Evolutionary conservation across 2,888 invertebrate species (phyloP).

Genomic region (Nemotelus nigrinus): DNA sequence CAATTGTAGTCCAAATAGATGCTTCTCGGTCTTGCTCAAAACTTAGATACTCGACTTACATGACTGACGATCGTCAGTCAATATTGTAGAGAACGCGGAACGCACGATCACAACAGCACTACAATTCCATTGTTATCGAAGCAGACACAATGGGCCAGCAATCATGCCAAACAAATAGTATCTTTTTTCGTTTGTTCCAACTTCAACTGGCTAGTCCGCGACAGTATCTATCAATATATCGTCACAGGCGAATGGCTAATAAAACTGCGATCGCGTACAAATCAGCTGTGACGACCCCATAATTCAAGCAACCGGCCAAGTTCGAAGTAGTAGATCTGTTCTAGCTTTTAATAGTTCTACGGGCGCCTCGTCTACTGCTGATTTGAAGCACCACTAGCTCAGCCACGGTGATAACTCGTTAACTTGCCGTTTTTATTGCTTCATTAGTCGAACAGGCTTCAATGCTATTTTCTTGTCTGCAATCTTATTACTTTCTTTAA

Average conservation of each 20-base stretch:
- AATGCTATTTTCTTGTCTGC: neutral
- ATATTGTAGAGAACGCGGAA: neutral
- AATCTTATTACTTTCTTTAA: conserved; percentile 14
- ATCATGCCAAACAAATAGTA: neutral
- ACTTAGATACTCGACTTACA: neutral
- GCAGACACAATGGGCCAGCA: neutral
- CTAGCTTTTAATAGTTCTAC: neutral
- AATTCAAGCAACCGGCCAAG: neutral
- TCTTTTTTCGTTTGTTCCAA: neutral
- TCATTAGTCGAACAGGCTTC: neutral
- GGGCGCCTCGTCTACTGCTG: neutral
- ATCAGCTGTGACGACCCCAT: conserved; percentile 8
- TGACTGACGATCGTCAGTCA: no score
- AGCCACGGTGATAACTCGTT: neutral
- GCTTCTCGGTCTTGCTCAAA: neutral
- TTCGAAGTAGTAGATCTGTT: neutral
- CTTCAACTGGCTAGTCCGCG: neutral
- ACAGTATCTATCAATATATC: neutral
- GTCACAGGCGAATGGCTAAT: conserved; percentile 16
- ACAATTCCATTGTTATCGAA: conserved; percentile 3
- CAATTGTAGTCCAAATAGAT: neutral
- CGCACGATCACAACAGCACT: neutral
- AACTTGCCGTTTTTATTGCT: conserved; percentile 7
- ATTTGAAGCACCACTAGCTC: neutral
- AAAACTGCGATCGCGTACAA: conserved; percentile 19